Conservation (phyloP, 2,113 vertebrate species). For the Lagopus muta region DNA sequence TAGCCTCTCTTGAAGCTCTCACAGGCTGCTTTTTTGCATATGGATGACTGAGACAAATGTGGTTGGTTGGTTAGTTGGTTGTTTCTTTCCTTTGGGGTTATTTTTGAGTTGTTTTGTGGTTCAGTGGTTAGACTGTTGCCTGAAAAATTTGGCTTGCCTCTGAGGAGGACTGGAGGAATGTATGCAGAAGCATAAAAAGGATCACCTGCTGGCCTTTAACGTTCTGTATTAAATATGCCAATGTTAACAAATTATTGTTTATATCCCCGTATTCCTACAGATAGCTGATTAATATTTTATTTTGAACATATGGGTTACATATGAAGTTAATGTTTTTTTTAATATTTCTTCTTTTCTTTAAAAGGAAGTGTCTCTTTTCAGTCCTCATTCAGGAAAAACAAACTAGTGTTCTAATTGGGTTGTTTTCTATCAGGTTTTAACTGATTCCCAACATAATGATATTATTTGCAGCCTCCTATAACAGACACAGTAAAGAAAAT, state of each 20-base stretch:
- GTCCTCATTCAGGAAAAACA: not conserved
- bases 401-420: not conserved
- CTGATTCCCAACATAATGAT: not conserved
- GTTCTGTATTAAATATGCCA: not conserved
- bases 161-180: not conserved
- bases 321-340: not conserved
- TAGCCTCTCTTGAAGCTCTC: not conserved
- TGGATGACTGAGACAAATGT: not conserved
- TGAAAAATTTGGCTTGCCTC: not conserved
- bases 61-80: not conserved
- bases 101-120: not conserved
- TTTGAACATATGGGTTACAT: not conserved
- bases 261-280: not conserved
- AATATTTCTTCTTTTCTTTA: not conserved
- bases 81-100: not conserved
- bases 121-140: not conserved
- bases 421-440: not conserved
- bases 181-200: not conserved
- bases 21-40: not conserved
- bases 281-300: not conserved
- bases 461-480: not conserved
- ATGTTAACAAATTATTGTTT: not conserved
- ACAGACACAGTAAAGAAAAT: not conserved
- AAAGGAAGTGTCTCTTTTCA: not conserved
- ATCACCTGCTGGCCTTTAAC: not conserved